Evolutionary conservation across 2,797 vertebrate species (phyloP).

Genomic region (Crocidura indochinensis): DNA sequence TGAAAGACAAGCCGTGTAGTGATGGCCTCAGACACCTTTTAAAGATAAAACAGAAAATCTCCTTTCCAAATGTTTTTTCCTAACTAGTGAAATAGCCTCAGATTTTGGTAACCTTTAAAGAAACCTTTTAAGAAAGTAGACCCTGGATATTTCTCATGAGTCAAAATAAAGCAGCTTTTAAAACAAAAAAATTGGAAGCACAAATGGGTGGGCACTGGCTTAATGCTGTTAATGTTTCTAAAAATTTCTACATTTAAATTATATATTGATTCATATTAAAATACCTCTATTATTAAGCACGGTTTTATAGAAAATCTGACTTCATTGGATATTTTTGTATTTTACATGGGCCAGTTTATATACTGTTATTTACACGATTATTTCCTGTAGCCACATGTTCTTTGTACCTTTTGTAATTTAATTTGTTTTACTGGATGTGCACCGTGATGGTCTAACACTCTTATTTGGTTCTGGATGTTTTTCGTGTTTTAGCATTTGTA

Average conservation of each 20-base stretch:
- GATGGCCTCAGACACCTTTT: conserved; percentile 79
- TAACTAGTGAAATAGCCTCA: conserved; percentile 74
- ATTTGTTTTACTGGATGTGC: conserved; percentile 63
- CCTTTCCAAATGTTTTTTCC: conserved; percentile 76
- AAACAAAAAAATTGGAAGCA: conserved; percentile 69
- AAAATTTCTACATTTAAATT: conserved; percentile 81
- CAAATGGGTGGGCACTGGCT: conserved; percentile 79
- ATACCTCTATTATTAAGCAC: conserved; percentile 82
- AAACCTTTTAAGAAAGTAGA: conserved; percentile 78
- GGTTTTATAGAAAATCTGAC: conserved; percentile 81
- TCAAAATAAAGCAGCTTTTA: conserved; percentile 81
- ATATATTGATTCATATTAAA: conserved; percentile 80
- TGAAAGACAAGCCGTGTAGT: conserved; percentile 69
- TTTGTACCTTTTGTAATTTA: conserved; percentile 71
- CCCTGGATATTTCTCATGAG: conserved; percentile 80
- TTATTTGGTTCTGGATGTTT: conserved; percentile 71
- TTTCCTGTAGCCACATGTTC: conserved; percentile 49
- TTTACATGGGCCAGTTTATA: conserved; percentile 84
- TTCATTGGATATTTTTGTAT: conserved; percentile 82
- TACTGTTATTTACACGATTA: conserved; percentile 66
- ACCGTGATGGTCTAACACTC: conserved; percentile 60
- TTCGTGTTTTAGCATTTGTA: conserved; percentile 72
- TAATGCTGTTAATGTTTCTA: conserved; percentile 84
- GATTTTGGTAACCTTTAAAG: conserved; percentile 76
- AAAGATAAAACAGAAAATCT: conserved; percentile 75